Percentiles rank a stretch among this genome's conserved stretches.
phyloP scores from a whole-genome alignment of 2,113 vertebrate genomes.

The Pseudorasbora parva region DNA sequence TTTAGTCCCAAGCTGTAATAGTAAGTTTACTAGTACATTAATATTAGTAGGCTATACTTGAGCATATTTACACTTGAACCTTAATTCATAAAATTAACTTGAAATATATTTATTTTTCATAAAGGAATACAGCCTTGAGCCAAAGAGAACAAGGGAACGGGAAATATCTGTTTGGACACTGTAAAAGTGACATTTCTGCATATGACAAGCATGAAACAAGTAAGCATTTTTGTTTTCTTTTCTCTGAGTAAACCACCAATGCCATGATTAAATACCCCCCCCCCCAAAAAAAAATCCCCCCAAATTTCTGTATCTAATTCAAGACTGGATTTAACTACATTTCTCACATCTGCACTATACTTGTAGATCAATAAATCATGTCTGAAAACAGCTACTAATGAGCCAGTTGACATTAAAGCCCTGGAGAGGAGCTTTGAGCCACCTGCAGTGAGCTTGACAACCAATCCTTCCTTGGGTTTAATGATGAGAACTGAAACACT shows the following conservation, averaged over 20 bases:
- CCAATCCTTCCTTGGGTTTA: constrained; percentile 36
- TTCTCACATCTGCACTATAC: constrained; percentile 28
- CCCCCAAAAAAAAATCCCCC: too few species aligned
- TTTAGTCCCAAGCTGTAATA: too few species aligned
- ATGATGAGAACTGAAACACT: background rate
- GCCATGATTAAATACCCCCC: background rate
- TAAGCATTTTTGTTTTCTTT: background rate
- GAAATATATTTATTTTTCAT: too few species aligned
- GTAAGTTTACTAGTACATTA: too few species aligned
- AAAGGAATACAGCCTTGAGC: background rate
- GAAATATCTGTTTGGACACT: background rate
- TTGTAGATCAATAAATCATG: constrained; percentile 44
- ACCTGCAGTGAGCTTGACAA: constrained; percentile 65
- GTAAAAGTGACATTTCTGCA: background rate
- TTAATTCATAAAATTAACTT: too few species aligned
- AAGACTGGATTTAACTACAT: background rate
- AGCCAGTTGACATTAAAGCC: constrained; percentile 76
- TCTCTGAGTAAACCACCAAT: background rate
- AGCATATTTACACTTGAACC: too few species aligned
- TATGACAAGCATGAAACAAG: too few species aligned
- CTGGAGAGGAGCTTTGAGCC: constrained; percentile 62
- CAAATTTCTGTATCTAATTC: too few species aligned
- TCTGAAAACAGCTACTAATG: constrained; percentile 74
- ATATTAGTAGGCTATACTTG: too few species aligned
- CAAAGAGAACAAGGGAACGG: background rate